phyloP scores from a whole-genome alignment of 2,113 vertebrate genomes.

The Cisticola juncidis region DNA sequence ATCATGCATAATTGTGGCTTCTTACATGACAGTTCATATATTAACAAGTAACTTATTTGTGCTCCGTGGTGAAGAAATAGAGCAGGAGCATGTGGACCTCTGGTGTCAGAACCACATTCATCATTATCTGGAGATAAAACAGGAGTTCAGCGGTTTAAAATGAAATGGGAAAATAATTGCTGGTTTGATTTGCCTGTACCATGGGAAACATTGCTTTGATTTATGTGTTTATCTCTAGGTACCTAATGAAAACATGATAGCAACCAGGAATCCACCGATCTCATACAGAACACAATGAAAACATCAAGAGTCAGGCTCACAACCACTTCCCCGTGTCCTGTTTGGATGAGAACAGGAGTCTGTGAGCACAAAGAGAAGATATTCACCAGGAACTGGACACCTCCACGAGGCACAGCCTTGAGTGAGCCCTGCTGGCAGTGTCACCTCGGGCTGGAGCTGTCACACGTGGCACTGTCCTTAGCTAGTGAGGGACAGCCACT shows the following conservation, averaged over 20 bases:
- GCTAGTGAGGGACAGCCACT: rapidly evolving
- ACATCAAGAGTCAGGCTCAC: background rate
- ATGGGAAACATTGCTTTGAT: conserved; percentile 13
- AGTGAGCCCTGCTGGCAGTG: background rate
- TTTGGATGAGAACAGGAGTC: background rate
- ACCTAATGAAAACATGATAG: background rate
- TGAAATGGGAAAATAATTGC: conserved; percentile 42
- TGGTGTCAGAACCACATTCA: conserved; percentile 21
- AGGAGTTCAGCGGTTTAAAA: conserved; percentile 39
- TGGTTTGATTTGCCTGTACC: conserved; percentile 19
- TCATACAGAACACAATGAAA: background rate
- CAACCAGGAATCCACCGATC: background rate
- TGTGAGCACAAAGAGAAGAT: background rate
- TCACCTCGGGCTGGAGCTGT: rapidly evolving
- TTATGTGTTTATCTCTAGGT: background rate
- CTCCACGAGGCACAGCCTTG: background rate
- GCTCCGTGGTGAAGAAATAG: background rate
- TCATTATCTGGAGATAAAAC: conserved; percentile 48
- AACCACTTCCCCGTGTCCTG: background rate
- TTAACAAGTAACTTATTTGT: conserved; percentile 41
- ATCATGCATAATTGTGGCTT: conserved; percentile 64
- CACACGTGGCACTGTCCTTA: background rate
- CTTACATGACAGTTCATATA: conserved; percentile 61
- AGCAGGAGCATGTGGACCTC: conserved; percentile 26
- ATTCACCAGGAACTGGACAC: background rate